Evolutionary conservation across 2,113 vertebrate species (phyloP).

Genomic region (Callipepla californica): DNA sequence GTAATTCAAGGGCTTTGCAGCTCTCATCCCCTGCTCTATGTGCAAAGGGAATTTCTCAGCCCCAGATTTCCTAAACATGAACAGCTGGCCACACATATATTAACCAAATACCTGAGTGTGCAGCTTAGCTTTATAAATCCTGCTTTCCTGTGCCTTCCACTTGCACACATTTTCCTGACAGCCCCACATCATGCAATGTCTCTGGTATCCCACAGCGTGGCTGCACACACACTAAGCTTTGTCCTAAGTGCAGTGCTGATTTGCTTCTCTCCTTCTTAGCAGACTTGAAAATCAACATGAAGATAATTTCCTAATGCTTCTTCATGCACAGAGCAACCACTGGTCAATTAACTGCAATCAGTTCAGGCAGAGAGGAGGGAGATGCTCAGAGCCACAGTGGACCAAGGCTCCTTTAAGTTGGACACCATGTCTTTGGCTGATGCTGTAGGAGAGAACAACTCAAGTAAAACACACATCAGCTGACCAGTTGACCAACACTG

Average conservation of each 20-base stretch:
- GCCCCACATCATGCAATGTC: rapidly evolving
- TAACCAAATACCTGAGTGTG: background rate
- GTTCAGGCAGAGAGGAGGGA: background rate
- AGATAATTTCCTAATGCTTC: background rate
- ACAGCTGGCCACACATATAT: background rate
- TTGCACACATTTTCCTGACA: background rate
- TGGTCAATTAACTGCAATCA: background rate
- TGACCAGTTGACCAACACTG: background rate
- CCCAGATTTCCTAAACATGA: background rate
- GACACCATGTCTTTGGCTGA: background rate
- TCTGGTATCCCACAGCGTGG: background rate
- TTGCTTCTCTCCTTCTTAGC: background rate
- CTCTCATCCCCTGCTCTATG: background rate
- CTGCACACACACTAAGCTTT: background rate
- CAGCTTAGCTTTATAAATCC: background rate
- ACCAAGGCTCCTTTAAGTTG: background rate
- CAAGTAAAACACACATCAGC: background rate
- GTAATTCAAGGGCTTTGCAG: background rate
- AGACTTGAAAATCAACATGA: background rate
- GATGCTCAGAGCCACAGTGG: background rate
- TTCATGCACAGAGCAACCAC: background rate
- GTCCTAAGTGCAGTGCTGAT: background rate
- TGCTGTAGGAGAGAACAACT: background rate
- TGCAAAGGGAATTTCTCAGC: background rate
- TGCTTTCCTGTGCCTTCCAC: background rate